Percentiles rank a stretch among this genome's conserved stretches.
Conservation (phyloP, 2,797 vertebrate genomes). For the Molothrus ater region DNA sequence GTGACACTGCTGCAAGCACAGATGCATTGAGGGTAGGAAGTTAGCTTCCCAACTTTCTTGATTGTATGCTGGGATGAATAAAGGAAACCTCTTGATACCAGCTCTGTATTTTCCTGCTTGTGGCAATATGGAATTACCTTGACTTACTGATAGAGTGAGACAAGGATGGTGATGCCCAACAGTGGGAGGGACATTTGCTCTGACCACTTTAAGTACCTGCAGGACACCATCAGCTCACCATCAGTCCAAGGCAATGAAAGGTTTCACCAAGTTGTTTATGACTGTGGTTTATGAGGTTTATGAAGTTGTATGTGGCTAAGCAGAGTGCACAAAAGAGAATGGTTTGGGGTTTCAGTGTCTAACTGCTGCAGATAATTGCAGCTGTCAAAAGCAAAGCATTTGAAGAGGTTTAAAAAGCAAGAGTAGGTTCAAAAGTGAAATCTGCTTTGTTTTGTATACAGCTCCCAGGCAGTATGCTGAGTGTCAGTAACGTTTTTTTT, state of each 20-base stretch:
- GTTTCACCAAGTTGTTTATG: neutral
- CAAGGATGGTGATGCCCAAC: neutral
- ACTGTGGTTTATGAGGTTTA: neutral
- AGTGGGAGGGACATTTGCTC: neutral
- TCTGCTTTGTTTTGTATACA: neutral
- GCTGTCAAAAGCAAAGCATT: neutral
- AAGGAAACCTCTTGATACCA: neutral
- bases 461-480: neutral
- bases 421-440: neutral
- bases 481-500: neutral
- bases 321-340: neutral
- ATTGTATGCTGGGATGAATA: neutral
- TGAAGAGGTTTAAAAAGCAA: neutral
- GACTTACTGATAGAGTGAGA: neutral
- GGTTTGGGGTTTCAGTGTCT: neutral
- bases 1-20: neutral
- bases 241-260: no score
- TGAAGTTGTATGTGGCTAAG: neutral
- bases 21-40: accelerated
- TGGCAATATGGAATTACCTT: neutral
- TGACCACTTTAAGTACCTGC: accelerated
- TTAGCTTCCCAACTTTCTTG: neutral
- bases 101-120: neutral
- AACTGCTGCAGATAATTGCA: neutral
- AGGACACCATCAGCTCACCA: neutral